A percentile compares a stretch with the other conserved stretches of the same genome.
Conservation (phyloP, 1,140 invertebrate species). For the Lasaia peninsularis region DNA sequence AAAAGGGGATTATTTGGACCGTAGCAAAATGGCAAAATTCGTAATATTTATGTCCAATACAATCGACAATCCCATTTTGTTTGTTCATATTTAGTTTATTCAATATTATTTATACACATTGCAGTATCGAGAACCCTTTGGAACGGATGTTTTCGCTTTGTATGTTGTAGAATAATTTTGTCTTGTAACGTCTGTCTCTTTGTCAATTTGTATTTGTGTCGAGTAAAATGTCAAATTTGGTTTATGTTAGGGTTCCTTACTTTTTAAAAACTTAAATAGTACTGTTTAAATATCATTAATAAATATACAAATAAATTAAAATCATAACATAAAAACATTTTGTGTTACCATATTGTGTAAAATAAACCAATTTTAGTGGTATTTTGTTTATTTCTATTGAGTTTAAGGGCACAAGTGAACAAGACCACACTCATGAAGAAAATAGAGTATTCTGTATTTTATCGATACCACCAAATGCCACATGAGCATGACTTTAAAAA, state of each 20-base stretch:
- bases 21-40: conserved; percentile 39
- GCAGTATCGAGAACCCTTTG: conserved; percentile 33
- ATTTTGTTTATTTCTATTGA: too few relatives aligned
- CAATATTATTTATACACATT: conserved; percentile 34
- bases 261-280: too few relatives aligned
- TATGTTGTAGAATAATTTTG: conserved; percentile 7
- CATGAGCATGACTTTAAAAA: too few relatives aligned
- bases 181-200: background rate
- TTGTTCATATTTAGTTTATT: conserved; percentile 66
- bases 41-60: conserved; percentile 56
- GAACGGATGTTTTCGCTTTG: conserved; percentile 52
- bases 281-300: too few relatives aligned
- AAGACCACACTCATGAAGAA: too few relatives aligned
- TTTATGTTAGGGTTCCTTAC: background rate
- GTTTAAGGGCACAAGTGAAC: too few relatives aligned
- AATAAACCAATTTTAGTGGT: too few relatives aligned
- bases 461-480: too few relatives aligned
- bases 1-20: conserved; percentile 47
- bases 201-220: background rate
- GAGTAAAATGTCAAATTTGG: background rate
- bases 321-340: background rate
- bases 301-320: background rate
- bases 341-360: too few relatives aligned
- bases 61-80: conserved; percentile 46
- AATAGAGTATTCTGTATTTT: too few relatives aligned